Base-by-base conservation (phyloP, 2,113 vertebrate species). In the Ceratotherium simum region DNA sequence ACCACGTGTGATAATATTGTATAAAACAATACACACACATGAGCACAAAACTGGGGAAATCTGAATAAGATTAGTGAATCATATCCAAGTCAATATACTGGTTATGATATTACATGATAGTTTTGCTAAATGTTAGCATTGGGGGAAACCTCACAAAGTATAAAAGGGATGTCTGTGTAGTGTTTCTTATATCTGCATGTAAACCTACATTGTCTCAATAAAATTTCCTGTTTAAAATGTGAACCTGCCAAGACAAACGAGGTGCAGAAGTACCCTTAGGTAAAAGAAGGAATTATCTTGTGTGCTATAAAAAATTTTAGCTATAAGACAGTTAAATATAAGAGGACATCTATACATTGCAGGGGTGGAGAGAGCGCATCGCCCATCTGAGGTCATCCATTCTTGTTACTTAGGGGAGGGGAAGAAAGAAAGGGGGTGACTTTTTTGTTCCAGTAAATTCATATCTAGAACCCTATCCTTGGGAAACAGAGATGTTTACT, bases 201-300 rank as follows among this genome's bases (percentile, higher is more conserved):
- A 54, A 72, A 83, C 39, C 31, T 82, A 73, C 20, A 90, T 31
- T 56, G 64, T 76, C 56, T 75, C 79, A 89, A 75, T 36, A 46
- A 58, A 88, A 84, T 33, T 76, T 76, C 80, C 64, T 65, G 21
- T 67, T 42, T 58, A 21, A 95, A 84, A 56, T 10, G 8, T 33
- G 25, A 85, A 79, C 64, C 51, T 83, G 48, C 23, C 33, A 83
- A 73, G 90, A 93, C 48, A 83, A 85, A 36, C 65, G 46, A 82
- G 31, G 31, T 90, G 13, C 25, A 76, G 73, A 83, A 8, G 0
- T 91, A 39, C 31, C 51, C 39, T 13, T 3, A 54, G 8, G 23
- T 78, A 72, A 94, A 85, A 95, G 33, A 75, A 88, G 48, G 78
- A 81, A 70, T 83, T n/a, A 95, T 64, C 67, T 23, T 78, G 56